A percentile compares a stretch with the other conserved stretches of the same genome.
phyloP scores from a whole-genome alignment of 2,888 invertebrate genomes.

The Calephelis perditalis region DNA sequence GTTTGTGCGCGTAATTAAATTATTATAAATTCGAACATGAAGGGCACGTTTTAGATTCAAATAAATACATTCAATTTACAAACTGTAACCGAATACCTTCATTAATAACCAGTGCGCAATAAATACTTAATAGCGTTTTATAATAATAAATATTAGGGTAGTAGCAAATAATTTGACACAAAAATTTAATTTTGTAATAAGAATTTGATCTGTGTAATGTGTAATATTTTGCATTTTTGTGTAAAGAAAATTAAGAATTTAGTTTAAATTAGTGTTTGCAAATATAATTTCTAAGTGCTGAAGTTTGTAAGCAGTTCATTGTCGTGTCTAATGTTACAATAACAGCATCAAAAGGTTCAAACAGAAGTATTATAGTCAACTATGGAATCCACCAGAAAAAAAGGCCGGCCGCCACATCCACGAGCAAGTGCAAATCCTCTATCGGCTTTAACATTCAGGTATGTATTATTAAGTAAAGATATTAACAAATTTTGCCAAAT shows the following conservation, averaged over 20 bases:
- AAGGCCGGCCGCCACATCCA: conserved; percentile 78
- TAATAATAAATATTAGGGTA: neutral
- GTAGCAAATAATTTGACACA: conserved; percentile 7
- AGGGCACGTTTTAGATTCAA: too few species aligned
- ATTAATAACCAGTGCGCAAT: too few species aligned
- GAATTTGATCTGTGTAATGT: neutral
- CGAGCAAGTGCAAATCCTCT: conserved; percentile 81
- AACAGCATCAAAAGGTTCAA: neutral
- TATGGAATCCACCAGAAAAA: conserved; percentile 77
- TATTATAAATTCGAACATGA: too few species aligned
- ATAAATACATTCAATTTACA: too few species aligned
- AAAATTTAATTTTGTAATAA: conserved; percentile 2
- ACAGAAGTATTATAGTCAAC: conserved; percentile 10
- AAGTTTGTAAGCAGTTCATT: too few species aligned
- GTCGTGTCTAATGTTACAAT: neutral
- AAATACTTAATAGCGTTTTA: too few species aligned
- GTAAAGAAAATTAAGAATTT: too few species aligned
- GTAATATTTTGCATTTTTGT: neutral
- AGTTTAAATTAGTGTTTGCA: too few species aligned
- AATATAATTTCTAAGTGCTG: too few species aligned
- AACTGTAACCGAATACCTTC: too few species aligned
- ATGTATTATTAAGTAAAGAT: conserved; percentile 46
- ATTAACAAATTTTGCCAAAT: neutral
- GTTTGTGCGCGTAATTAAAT: neutral
- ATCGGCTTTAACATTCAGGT: conserved; percentile 83